These are phyloP conservation scores for Monochamus saltuarius DNA, from an alignment of 1,140 invertebrate genomes.

Conservation along the genomic window DNA sequence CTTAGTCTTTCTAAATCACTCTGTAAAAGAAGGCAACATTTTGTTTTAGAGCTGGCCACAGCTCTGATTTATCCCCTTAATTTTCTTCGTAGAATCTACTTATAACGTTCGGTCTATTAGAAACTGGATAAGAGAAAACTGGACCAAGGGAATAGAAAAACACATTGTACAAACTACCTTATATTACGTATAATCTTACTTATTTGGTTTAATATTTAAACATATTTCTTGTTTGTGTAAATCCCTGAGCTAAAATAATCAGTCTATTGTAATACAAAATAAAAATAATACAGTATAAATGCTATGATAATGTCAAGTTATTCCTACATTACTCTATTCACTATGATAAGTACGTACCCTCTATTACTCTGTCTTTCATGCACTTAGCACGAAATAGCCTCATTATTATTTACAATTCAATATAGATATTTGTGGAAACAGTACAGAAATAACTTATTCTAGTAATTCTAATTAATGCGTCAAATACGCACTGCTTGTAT, in stretches of 20 bases:
- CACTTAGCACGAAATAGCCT: too few relatives aligned
- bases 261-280: constrained; percentile 21
- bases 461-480: too few relatives aligned
- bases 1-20: too few relatives aligned
- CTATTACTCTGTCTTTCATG: background rate
- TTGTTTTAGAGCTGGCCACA: too few relatives aligned
- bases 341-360: background rate
- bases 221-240: constrained; percentile 8
- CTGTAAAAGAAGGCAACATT: too few relatives aligned
- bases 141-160: constrained; percentile 9
- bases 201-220: too few relatives aligned
- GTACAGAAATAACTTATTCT: too few relatives aligned
- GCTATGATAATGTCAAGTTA: background rate
- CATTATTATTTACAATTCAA: too few relatives aligned
- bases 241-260: constrained; percentile 34
- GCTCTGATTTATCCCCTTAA: too few relatives aligned
- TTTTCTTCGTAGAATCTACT: too few relatives aligned
- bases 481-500: too few relatives aligned
- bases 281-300: background rate
- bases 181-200: constrained; percentile 28
- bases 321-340: background rate
- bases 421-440: too few relatives aligned
- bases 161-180: constrained; percentile 29
- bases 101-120: background rate
- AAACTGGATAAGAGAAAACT: background rate